phyloP scores from a whole-genome alignment of 1,140 invertebrate species.

The Aphis gossypii region DNA sequence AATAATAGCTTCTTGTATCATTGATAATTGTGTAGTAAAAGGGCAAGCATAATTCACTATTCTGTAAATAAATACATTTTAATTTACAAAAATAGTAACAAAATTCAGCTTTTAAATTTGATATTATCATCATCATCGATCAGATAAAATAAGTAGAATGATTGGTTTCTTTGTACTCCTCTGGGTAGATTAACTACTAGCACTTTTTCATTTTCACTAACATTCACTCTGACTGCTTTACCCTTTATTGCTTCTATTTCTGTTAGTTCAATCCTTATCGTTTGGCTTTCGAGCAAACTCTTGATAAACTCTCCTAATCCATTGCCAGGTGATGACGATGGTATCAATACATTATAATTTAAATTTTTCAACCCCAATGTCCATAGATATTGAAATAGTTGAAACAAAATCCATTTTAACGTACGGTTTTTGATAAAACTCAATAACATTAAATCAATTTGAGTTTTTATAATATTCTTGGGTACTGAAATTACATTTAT shows the following conservation, averaged over 20 bases:
- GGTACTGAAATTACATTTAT: constrained; percentile 45
- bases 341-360: constrained; percentile 37
- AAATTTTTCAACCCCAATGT: not conserved
- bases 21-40: not conserved
- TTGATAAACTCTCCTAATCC: not conserved
- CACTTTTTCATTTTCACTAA: constrained; percentile 43
- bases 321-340: not conserved
- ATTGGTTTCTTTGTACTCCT: constrained; percentile 31
- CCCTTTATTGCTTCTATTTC: constrained; percentile 38
- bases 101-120: not conserved
- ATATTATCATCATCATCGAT: not conserved
- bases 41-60: not conserved
- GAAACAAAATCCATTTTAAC: constrained; percentile 25
- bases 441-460: constrained; percentile 43
- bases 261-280: constrained; percentile 12
- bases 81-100: not conserved
- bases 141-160: constrained; percentile 48
- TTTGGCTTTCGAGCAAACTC: not conserved
- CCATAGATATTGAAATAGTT: constrained; percentile 36
- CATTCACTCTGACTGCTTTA: constrained; percentile 33
- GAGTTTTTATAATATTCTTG: constrained; percentile 32
- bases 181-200: constrained; percentile 20
- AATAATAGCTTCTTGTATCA: not conserved
- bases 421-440: constrained; percentile 46
- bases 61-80: not conserved